A percentile compares a stretch with the other conserved stretches of the same genome.
Evolutionary conservation across 2,888 invertebrate species (phyloP).

Genomic region (Agonopterix subpropinquella): DNA sequence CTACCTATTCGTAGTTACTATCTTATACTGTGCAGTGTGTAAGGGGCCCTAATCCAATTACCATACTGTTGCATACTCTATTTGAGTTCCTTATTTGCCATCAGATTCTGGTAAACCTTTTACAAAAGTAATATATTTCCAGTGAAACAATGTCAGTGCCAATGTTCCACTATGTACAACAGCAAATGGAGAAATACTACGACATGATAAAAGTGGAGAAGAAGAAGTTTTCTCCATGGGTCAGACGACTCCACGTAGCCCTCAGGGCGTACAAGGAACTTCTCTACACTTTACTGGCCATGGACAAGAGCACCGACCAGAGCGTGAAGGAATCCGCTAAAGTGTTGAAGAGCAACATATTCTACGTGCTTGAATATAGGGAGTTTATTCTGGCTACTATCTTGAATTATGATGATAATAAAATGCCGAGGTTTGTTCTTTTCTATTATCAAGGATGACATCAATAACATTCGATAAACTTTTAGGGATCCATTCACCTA

Average conservation of each 20-base stretch:
- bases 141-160: slow-evolving; percentile 95
- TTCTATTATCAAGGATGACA: neutral
- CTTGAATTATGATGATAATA: slow-evolving; percentile 87
- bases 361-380: slow-evolving; percentile 95
- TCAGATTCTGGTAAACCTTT: too few relatives aligned
- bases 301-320: slow-evolving; percentile 85
- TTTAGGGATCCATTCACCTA: too few relatives aligned
- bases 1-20: too few relatives aligned
- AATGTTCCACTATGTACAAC: slow-evolving; percentile 96
- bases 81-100: too few relatives aligned
- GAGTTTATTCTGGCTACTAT: slow-evolving; percentile 90
- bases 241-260: slow-evolving; percentile 89
- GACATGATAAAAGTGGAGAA: slow-evolving; percentile 92
- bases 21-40: too few relatives aligned
- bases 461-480: too few relatives aligned
- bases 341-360: slow-evolving; percentile 92
- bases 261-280: slow-evolving; percentile 89
- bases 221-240: slow-evolving; percentile 88
- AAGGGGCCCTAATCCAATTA: too few relatives aligned
- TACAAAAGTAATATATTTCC: slow-evolving; percentile 29
- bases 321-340: slow-evolving; percentile 86
- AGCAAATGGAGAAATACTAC: slow-evolving; percentile 89
- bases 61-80: too few relatives aligned
- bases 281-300: slow-evolving; percentile 85
- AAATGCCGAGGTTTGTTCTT: slow-evolving; percentile 82